A percentile compares a stretch with the other conserved stretches of the same genome.
phyloP scores from a whole-genome alignment of 1,140 invertebrate species.

The Prorops nasuta region DNA sequence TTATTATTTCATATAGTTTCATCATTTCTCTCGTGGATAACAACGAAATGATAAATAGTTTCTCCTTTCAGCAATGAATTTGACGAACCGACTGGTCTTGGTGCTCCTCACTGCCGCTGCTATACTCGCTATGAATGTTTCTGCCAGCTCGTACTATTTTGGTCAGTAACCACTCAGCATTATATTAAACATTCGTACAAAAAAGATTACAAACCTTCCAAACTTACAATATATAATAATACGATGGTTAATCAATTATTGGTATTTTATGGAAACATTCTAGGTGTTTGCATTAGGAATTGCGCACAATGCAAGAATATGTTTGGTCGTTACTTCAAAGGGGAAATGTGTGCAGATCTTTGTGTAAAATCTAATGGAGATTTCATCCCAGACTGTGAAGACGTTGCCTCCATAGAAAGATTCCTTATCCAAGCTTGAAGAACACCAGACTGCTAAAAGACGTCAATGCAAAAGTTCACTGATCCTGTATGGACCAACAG shows the following conservation, averaged over 20 bases:
- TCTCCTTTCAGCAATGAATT: constrained; percentile 35
- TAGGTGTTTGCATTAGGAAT: constrained; percentile 75
- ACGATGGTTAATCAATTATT: constrained; percentile 4
- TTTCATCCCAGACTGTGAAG: constrained; percentile 80
- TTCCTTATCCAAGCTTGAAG: constrained; percentile 70
- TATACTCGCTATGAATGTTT: constrained; percentile 15
- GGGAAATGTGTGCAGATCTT: constrained; percentile 75
- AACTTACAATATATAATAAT: no score
- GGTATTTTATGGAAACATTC: background rate
- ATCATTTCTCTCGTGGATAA: no score
- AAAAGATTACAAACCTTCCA: no score
- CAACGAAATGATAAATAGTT: background rate
- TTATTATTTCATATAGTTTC: no score
- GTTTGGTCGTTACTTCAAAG: constrained; percentile 81
- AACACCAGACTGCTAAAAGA: no score
- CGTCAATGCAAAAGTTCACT: background rate
- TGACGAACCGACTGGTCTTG: constrained; percentile 16
- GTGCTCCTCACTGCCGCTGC: constrained; percentile 15
- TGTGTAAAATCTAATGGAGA: constrained; percentile 80
- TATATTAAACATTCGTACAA: constrained; percentile 21
- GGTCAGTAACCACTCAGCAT: constrained; percentile 6
- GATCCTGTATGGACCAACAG: no score
- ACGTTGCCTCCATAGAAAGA: constrained; percentile 73
- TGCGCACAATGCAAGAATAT: constrained; percentile 86
- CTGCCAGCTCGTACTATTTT: constrained; percentile 4